Conservation (phyloP, 1,140 invertebrate genomes). For the Brachionus angularis region DNA sequence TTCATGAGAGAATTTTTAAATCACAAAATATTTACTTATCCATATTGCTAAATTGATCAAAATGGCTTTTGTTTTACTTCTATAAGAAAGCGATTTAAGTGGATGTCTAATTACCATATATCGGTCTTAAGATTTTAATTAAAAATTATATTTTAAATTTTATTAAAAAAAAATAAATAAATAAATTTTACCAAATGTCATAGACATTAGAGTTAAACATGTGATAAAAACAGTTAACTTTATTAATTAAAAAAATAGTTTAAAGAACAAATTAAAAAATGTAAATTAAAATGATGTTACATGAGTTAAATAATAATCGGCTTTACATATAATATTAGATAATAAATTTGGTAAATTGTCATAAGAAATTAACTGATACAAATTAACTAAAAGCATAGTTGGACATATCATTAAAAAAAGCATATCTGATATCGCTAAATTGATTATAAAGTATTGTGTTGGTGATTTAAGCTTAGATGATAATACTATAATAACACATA, state of each 20-base stretch:
- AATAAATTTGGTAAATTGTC: slow-evolving; percentile 17
- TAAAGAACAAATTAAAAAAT: slow-evolving; percentile 12
- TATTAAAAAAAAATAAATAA: background rate
- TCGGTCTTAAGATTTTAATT: slow-evolving; percentile 9
- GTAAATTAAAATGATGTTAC: background rate
- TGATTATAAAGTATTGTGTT: slow-evolving; percentile 36
- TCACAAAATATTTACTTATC: slow-evolving; percentile 7
- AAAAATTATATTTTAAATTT: background rate
- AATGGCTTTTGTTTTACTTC: slow-evolving; percentile 28
- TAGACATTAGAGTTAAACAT: slow-evolving; percentile 36
- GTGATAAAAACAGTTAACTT: slow-evolving; percentile 36
- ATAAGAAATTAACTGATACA: background rate
- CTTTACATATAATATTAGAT: slow-evolving; percentile 33
- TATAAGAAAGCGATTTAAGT: background rate
- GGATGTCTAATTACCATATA: background rate
- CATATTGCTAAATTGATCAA: slow-evolving; percentile 9
- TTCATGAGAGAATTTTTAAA: background rate
- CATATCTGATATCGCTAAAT: slow-evolving; percentile 36
- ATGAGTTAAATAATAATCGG: slow-evolving; percentile 31
- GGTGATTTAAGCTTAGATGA: background rate
- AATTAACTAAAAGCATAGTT: slow-evolving; percentile 1
- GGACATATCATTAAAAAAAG: slow-evolving; percentile 26
- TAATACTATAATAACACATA: slow-evolving; percentile 18
- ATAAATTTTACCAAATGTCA: slow-evolving; percentile 13
- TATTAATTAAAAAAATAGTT: background rate